Conservation (phyloP, 2,113 vertebrate species). For the Lasiurus borealis region DNA sequence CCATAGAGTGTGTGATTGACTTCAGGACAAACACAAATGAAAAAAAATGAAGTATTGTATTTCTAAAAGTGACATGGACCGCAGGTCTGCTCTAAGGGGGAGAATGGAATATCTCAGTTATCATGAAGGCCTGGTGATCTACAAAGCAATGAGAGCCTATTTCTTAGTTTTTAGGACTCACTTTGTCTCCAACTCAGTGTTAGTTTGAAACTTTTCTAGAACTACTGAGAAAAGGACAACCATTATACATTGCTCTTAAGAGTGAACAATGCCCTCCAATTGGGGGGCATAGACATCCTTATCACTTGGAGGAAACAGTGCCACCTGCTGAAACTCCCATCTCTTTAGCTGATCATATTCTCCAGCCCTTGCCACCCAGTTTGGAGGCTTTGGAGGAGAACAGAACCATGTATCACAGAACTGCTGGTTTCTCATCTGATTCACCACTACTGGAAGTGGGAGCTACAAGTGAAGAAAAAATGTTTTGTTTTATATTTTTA, state of each 20-base stretch:
- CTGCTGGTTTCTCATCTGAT: neutral
- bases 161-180: neutral
- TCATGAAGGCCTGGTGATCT: neutral
- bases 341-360: neutral
- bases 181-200: neutral
- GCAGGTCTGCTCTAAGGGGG: neutral
- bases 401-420: neutral
- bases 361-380: neutral
- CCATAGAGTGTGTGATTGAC: neutral
- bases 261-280: too few relatives aligned
- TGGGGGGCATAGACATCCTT: neutral
- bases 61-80: neutral
- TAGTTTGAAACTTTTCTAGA: neutral
- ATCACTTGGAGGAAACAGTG: neutral
- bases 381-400: neutral
- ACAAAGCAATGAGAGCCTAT: neutral
- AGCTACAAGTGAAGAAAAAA: neutral
- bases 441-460: neutral
- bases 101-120: neutral
- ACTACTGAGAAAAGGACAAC: neutral
- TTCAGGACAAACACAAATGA: neutral
- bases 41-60: neutral
- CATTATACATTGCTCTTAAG: neutral
- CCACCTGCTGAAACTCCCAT: constrained; percentile 11
- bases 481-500: neutral